Evolutionary conservation across 2,888 invertebrate species (phyloP).

Genomic region (Leucozona laternaria): DNA sequence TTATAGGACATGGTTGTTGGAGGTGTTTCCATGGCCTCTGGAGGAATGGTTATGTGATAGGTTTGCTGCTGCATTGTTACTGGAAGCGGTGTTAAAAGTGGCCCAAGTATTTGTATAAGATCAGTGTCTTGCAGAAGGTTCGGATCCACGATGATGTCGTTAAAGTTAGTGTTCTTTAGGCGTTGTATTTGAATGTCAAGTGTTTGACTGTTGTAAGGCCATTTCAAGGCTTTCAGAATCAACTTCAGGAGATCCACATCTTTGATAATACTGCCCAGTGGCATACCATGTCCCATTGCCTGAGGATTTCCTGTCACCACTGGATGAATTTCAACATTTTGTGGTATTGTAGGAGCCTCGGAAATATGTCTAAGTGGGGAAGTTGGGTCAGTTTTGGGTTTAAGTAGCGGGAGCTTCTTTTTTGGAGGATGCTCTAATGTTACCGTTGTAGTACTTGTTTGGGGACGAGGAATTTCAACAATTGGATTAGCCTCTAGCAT

Average conservation of each 20-base stretch:
- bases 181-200: conserved; percentile 81
- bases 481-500: conserved; percentile 13
- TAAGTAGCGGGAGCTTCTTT: background rate
- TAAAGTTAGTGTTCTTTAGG: conserved; percentile 81
- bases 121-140: conserved; percentile 82
- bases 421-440: conserved; percentile 55
- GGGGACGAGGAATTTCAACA: conserved; percentile 2
- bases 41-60: conserved; percentile 60
- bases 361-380: conserved; percentile 56
- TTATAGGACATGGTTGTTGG: conserved; percentile 81
- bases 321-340: conserved; percentile 48
- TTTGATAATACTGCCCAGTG: conserved; percentile 82
- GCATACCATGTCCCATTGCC: conserved; percentile 80
- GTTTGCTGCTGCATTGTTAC: conserved; percentile 45
- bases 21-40: conserved; percentile 28
- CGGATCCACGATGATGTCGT: conserved; percentile 81
- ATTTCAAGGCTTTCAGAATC: conserved; percentile 83
- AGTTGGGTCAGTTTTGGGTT: conserved; percentile 39
- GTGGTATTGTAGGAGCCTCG: conserved; percentile 58
- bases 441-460: conserved; percentile 52
- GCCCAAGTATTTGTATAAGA: conserved; percentile 82
- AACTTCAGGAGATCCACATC: conserved; percentile 82
- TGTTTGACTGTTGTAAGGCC: conserved; percentile 80
- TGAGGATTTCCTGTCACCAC: conserved; percentile 51
- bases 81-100: conserved; percentile 77